Evolutionary conservation across 1,140 invertebrate genomes (phyloP).

Genomic region (Triops cancriformis): DNA sequence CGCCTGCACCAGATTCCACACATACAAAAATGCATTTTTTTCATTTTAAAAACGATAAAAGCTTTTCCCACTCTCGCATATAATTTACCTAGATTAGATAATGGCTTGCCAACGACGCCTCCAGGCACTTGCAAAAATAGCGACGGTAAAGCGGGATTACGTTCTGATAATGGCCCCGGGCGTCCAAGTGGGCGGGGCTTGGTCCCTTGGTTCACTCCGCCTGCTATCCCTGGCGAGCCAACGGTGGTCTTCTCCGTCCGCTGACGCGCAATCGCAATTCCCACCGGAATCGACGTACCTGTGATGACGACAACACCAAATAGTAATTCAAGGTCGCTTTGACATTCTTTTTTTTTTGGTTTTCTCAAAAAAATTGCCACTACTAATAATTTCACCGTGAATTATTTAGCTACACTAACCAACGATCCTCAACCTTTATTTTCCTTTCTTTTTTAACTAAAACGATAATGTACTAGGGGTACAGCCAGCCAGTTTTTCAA

Average conservation of each 20-base stretch:
- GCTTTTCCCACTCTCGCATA: not conserved
- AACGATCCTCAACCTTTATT: not conserved
- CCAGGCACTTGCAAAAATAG: conserved; percentile 10
- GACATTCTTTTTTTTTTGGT: not conserved
- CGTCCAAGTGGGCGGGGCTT: not conserved
- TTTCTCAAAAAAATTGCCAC: not conserved
- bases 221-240: conserved; percentile 42
- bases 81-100: conserved; percentile 2
- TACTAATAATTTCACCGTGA: not conserved
- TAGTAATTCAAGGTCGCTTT: too few relatives aligned
- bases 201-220: conserved; percentile 33
- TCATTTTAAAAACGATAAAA: not conserved
- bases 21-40: not conserved
- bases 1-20: not conserved
- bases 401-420: not conserved
- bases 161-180: not conserved
- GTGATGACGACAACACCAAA: too few relatives aligned
- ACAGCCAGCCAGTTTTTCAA: not conserved
- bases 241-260: conserved; percentile 42
- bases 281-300: conserved; percentile 55
- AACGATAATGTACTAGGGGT: not conserved
- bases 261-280: conserved; percentile 74
- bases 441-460: not conserved
- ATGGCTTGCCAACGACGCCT: conserved; percentile 8
- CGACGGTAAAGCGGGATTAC: not conserved